phyloP scores from a whole-genome alignment of 2,797 vertebrate species.

The Neosalanx taihuensis region DNA sequence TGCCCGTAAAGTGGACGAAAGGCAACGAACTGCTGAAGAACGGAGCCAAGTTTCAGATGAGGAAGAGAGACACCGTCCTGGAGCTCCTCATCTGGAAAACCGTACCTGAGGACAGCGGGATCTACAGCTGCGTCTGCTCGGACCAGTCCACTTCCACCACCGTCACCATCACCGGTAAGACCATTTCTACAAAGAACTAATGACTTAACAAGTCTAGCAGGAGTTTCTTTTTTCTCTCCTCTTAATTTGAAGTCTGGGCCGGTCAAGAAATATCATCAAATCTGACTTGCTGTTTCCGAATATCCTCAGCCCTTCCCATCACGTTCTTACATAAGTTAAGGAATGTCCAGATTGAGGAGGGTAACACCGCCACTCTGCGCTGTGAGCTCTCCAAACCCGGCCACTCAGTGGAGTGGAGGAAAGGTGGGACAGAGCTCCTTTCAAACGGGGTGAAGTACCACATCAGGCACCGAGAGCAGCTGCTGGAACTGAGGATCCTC shows the following conservation, averaged over 20 bases:
- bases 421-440: conserved; percentile 58
- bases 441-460: conserved; percentile 70
- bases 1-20: conserved; percentile 73
- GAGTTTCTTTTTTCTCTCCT: too few species aligned
- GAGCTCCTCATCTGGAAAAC: conserved; percentile 82
- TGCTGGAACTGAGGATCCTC: conserved; percentile 74
- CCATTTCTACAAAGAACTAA: not conserved
- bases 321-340: conserved; percentile 73
- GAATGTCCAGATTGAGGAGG: conserved; percentile 73
- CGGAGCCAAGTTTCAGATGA: conserved; percentile 76
- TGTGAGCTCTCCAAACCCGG: conserved; percentile 73
- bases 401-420: conserved; percentile 71
- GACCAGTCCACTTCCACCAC: conserved; percentile 81
- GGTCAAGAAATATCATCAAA: not conserved
- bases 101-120: conserved; percentile 77
- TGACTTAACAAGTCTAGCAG: too few species aligned
- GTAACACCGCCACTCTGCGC: conserved; percentile 61
- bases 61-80: conserved; percentile 69
- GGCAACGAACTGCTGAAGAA: conserved; percentile 73
- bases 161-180: conserved; percentile 81
- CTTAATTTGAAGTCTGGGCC: not conserved
- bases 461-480: conserved; percentile 69
- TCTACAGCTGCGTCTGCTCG: conserved; percentile 85
- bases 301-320: conserved; percentile 66
- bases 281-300: not conserved